These are phyloP conservation scores for Indri indri DNA, from an alignment of 2,113 vertebrate genomes.

Conservation along the genomic window DNA sequence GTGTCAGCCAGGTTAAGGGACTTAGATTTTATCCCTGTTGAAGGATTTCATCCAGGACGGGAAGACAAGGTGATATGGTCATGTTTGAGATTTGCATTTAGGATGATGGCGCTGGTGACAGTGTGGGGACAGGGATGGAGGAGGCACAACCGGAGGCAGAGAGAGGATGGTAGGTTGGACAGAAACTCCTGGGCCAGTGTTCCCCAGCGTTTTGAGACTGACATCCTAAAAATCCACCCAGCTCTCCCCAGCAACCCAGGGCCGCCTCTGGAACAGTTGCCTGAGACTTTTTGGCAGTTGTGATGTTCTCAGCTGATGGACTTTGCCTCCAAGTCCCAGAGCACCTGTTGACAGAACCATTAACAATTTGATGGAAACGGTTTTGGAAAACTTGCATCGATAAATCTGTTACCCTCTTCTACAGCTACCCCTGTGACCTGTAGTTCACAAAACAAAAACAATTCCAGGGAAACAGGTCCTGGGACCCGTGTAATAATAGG, in stretches of 20 bases:
- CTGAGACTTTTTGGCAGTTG: background rate
- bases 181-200: background rate
- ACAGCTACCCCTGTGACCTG: background rate
- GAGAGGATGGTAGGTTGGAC: background rate
- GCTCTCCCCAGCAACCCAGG: background rate
- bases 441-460: background rate
- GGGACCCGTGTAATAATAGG: background rate
- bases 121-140: background rate
- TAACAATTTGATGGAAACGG: background rate
- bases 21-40: background rate
- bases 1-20: background rate
- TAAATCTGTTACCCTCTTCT: background rate
- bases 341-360: background rate
- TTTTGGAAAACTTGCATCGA: background rate
- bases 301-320: background rate
- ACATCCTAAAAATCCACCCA: background rate
- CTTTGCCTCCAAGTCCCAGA: background rate
- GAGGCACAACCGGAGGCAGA: background rate
- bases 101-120: background rate
- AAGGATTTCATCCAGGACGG: background rate
- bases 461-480: background rate
- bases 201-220: background rate
- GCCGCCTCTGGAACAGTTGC: background rate
- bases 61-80: background rate
- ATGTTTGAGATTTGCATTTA: background rate